phyloP scores from a whole-genome alignment of 2,797 vertebrate genomes.

The Coregonus ussuriensis region DNA sequence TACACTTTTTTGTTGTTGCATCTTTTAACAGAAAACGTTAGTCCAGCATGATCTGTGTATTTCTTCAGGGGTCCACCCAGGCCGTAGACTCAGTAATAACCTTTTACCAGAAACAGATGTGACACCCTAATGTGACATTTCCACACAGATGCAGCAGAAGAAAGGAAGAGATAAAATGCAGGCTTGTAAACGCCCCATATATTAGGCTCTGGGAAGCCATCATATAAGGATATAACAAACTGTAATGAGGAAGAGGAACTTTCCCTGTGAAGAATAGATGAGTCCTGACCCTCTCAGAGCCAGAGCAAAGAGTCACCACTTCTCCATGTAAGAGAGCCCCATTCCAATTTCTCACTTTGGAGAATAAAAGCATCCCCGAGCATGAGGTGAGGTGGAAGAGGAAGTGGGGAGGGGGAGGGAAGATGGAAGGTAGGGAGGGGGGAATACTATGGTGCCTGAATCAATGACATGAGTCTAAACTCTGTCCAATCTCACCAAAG shows the following conservation, averaged over 20 bases:
- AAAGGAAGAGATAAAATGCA: background rate
- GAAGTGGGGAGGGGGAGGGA: background rate
- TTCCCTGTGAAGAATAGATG: constrained; percentile 60
- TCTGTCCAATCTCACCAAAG: background rate
- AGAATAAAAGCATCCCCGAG: constrained; percentile 17
- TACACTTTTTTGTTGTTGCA: background rate
- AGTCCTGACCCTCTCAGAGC: constrained; percentile 65
- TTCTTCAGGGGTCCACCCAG: constrained; percentile 30
- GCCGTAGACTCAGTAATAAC: constrained; percentile 58
- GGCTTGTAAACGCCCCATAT: constrained; percentile 59
- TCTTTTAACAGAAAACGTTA: constrained; percentile 41
- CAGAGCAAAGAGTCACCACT: constrained; percentile 47
- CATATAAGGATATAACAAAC: constrained; percentile 64
- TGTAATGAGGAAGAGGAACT: constrained; percentile 35
- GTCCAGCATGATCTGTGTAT: constrained; percentile 34
- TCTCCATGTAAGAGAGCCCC: constrained; percentile 27
- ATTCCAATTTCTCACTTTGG: constrained; percentile 59
- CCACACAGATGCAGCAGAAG: constrained; percentile 42
- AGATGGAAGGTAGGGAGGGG: background rate
- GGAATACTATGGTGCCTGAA: background rate
- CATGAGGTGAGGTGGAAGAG: background rate
- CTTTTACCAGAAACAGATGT: constrained; percentile 45
- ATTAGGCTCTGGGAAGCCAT: constrained; percentile 61
- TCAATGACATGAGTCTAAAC: constrained; percentile 19
- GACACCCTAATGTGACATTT: constrained; percentile 54